Conservation (phyloP, 2,113 vertebrate genomes). For the Acrocephalus kingi region DNA sequence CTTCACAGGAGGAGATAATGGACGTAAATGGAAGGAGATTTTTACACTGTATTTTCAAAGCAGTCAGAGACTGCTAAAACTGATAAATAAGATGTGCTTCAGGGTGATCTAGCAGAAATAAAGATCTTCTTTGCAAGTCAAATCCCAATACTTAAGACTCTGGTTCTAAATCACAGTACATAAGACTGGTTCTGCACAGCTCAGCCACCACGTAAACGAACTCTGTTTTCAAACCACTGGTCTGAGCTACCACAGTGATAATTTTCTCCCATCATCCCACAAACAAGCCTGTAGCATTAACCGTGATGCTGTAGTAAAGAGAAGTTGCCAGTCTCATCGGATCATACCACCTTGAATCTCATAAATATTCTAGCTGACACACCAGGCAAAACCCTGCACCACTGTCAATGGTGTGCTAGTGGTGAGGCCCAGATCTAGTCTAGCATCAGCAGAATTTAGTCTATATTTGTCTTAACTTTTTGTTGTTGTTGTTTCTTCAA, state of each 20-base stretch:
- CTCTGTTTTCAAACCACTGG: background rate
- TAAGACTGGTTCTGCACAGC: background rate
- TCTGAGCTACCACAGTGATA: background rate
- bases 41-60: background rate
- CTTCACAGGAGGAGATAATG: background rate
- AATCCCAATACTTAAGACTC: background rate
- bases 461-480: background rate
- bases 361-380: background rate
- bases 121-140: background rate
- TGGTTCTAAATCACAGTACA: background rate
- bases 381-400: background rate
- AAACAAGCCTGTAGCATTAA: background rate
- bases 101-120: background rate
- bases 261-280: background rate
- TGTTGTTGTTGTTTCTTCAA: background rate
- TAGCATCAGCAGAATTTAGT: background rate
- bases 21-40: background rate
- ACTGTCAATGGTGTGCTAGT: background rate
- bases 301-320: background rate
- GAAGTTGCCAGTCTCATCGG: background rate
- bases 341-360: background rate
- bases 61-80: background rate
- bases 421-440: background rate
- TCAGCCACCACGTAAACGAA: rapidly evolving
- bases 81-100: background rate